Evolutionary conservation across 1,140 invertebrate genomes (phyloP), one percentile per base, ranked within the genome.

Genomic region (Halotydeus destructor): DNA sequence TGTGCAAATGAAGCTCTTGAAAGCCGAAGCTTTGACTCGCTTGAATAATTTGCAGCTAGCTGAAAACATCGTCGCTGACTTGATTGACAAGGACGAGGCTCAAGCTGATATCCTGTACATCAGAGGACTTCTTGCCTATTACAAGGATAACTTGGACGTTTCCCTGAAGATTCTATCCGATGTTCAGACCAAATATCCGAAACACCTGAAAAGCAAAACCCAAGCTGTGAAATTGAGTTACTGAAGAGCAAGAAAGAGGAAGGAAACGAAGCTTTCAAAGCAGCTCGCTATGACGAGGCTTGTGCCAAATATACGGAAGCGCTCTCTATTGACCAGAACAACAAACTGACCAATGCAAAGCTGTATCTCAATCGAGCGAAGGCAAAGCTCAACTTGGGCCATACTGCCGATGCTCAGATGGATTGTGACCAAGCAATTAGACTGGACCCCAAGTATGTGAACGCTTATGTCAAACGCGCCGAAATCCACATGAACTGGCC

Each of bases 101-200:
- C 84, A 85, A 60, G 76, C 75, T 5, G 86, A 94, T 61, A 85
- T 85, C 4, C 73, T 89, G 49, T 89, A 78, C 59, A 79, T 91
- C 0, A 66, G 83, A 45, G 85, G 83, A 23, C 61, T 89, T 54
- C 88, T 83, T 62, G 66, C 89, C 12, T 93, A 89, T 61, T 89
- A 86, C 55, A 63, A 78, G 60, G 84, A 89, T 55, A 81, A 83
- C 57, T 66, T 88, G 44, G 84, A 89, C 12, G 78, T 75, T 60
- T n/a, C n/a, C n/a, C n/a, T n/a, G n/a, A n/a, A n/a, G n/a, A n/a
- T n/a, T n/a, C n/a, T n/a, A n/a, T n/a, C n/a, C n/a, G n/a, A n/a
- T n/a, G n/a, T n/a, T n/a, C 84, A 93, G 48, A 65, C 61, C 33
- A 89, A 85, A 63, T 80, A 84, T 33, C 72, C 78, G 60, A 71